These are phyloP conservation scores for Xenopus laevis DNA, from an alignment of 2,113 vertebrate genomes.

Conservation along the genomic window DNA sequence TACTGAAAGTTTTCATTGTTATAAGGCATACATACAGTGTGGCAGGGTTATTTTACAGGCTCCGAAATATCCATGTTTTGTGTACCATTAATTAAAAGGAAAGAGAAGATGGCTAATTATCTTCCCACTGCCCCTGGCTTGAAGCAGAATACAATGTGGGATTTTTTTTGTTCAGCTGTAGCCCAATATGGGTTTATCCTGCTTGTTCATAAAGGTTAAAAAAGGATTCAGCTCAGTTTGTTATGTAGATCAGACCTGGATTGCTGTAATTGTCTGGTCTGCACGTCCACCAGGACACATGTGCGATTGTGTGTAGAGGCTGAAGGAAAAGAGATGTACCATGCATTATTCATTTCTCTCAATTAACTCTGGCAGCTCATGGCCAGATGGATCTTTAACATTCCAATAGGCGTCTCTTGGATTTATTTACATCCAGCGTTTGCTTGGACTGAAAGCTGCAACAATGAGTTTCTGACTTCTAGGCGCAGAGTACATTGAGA, in stretches of 20 bases:
- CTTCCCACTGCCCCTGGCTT: not conserved
- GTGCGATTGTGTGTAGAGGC: slow-evolving; percentile 13
- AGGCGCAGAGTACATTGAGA: not conserved
- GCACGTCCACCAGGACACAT: slow-evolving; percentile 9
- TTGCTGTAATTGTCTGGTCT: slow-evolving; percentile 9
- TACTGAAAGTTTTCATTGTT: too few species aligned
- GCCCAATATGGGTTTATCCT: not conserved
- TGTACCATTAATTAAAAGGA: not conserved
- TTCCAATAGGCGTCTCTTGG: slow-evolving; percentile 23
- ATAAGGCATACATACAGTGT: too few species aligned
- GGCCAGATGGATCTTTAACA: slow-evolving; percentile 42
- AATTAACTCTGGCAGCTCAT: slow-evolving; percentile 42
- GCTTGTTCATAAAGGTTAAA: not conserved
- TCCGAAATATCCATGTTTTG: not conserved
- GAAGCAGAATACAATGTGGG: not conserved
- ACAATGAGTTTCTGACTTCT: not conserved
- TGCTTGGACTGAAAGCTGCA: slow-evolving; percentile 23
- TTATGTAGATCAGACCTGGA: slow-evolving; percentile 8
- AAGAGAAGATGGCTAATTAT: not conserved
- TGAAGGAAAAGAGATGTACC: slow-evolving; percentile 20
- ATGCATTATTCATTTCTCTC: slow-evolving; percentile 43
- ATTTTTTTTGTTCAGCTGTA: not conserved
- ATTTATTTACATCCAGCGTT: slow-evolving; percentile 9
- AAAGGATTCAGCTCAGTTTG: not conserved
- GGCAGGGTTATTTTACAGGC: too few species aligned